Conservation (phyloP, 2,113 vertebrate species). For the Dryoscopus gambensis region DNA sequence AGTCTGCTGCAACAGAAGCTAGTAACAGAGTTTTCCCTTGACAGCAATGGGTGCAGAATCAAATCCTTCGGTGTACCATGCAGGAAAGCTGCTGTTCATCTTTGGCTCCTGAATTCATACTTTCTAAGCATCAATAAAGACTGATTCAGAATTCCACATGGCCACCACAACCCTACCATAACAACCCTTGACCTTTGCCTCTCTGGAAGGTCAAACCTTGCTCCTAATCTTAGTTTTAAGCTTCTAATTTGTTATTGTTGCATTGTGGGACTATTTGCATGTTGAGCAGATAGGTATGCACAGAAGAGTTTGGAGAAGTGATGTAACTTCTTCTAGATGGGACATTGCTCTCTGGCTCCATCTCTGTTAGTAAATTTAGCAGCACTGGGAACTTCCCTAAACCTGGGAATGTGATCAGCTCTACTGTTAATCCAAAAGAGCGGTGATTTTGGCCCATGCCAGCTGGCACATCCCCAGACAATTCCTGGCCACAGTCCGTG, state of each 20-base stretch:
- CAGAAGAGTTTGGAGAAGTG: neutral
- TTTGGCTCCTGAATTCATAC: neutral
- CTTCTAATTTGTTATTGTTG: neutral
- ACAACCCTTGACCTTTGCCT: neutral
- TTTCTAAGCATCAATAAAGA: neutral
- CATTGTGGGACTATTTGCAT: neutral
- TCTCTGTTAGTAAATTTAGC: neutral
- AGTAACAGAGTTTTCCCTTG: neutral
- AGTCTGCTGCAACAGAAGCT: neutral
- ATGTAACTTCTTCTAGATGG: neutral
- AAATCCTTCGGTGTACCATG: neutral
- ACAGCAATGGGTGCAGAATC: neutral
- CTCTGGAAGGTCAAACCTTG: neutral
- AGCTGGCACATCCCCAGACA: conserved; percentile 9
- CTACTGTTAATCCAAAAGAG: neutral
- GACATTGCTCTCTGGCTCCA: neutral
- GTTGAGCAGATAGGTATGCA: neutral
- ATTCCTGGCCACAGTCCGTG: neutral
- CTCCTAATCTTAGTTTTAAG: neutral
- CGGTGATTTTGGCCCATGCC: neutral
- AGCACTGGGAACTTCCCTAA: neutral
- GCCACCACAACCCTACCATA: neutral
- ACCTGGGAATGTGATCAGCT: neutral
- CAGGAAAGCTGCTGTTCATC: neutral
- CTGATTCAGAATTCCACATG: neutral